Conservation (phyloP, 2,797 vertebrate genomes). For the Hyperoplus immaculatus region DNA sequence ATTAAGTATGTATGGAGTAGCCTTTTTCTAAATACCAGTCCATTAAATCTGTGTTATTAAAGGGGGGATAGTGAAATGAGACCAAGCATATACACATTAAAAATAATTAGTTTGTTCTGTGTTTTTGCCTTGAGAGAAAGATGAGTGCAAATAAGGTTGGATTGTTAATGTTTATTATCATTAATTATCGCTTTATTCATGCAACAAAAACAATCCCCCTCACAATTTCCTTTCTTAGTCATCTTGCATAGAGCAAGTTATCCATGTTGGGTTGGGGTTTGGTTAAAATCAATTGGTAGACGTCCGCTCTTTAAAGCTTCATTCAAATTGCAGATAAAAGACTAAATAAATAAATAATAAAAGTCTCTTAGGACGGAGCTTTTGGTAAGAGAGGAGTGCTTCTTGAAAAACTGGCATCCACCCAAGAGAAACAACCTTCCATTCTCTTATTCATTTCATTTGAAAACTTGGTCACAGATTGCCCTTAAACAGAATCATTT, state of each 20-base stretch:
- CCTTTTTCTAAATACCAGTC: conserved; percentile 98
- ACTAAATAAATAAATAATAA: not conserved
- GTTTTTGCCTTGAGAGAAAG: conserved; percentile 83
- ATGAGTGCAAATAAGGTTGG: conserved; percentile 86
- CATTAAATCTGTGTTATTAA: conserved; percentile 98
- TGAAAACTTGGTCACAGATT: conserved; percentile 69
- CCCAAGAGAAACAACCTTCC: conserved; percentile 74
- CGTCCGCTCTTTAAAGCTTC: conserved; percentile 74
- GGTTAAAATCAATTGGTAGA: conserved; percentile 68
- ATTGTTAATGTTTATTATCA: conserved; percentile 86
- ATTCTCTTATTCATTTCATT: conserved; percentile 69
- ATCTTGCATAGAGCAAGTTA: conserved; percentile 19
- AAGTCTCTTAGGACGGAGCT: conserved; percentile 56
- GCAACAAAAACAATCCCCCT: conserved; percentile 51
- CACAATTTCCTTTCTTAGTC: conserved; percentile 25
- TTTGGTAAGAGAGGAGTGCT: conserved; percentile 58
- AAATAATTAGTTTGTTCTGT: conserved; percentile 82
- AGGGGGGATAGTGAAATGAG: conserved; percentile 94
- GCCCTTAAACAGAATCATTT: conserved; percentile 75
- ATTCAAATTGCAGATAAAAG: conserved; percentile 76
- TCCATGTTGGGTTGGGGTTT: conserved; percentile 47
- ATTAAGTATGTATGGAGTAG: conserved; percentile 97
- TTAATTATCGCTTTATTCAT: conserved; percentile 81
- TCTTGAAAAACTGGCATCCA: conserved; percentile 70
- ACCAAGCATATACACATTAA: conserved; percentile 95